phyloP scores from a whole-genome alignment of 2,797 vertebrate species.

The Fundulus diaphanus region DNA sequence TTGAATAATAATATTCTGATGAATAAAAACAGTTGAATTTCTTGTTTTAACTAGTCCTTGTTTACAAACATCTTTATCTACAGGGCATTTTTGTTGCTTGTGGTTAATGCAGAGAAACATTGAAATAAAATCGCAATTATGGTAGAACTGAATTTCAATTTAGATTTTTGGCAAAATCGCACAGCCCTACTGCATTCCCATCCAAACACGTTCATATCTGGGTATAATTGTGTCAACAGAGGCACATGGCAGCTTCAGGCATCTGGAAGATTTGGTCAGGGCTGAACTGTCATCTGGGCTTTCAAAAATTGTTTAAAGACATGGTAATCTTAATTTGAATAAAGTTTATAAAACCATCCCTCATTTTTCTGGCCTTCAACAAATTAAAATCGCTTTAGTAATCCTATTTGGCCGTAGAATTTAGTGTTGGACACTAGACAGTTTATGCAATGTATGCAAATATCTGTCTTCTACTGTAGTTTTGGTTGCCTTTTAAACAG shows the following conservation, averaged over 20 bases:
- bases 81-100: no score
- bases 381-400: neutral
- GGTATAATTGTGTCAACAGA: no score
- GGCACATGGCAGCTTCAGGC: neutral
- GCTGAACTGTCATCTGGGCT: neutral
- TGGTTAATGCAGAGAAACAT: no score
- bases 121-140: no score
- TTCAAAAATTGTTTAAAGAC: neutral
- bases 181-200: no score
- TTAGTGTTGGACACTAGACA: neutral
- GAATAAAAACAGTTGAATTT: no score
- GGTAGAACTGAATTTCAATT: no score
- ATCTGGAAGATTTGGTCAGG: neutral
- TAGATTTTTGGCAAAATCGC: no score
- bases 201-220: neutral
- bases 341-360: neutral
- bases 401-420: neutral
- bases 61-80: no score
- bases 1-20: no score
- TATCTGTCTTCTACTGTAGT: neutral
- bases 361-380: neutral
- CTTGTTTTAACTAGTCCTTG: no score
- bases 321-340: neutral
- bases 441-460: neutral
- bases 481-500: constrained; percentile 34